Base-by-base conservation (phyloP, 2,113 vertebrate species). In the Ophiodon elongatus region DNA sequence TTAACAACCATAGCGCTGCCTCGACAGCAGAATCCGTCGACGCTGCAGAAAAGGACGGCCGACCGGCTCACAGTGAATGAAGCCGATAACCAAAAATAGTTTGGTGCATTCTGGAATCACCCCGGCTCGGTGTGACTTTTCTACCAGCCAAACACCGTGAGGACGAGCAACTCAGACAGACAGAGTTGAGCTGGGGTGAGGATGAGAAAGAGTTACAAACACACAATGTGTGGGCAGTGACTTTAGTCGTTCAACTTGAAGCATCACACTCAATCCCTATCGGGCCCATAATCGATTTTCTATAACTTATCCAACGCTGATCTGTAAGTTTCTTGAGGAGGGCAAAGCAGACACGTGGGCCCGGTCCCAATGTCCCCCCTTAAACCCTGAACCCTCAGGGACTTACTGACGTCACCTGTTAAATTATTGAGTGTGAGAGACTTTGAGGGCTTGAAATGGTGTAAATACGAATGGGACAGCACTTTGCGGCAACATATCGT, bases 31-130 rank as follows among this genome's bases (percentile, higher is more conserved):
- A 80, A 90, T 83, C 43, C 90, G 85, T 23, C 39, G 72, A 92
- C 33, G 64, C 84, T 39, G 88, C 93, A 91, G 76, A 70, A 88
- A 87, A 83, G 54, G 57, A 2, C 7, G 0, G 10, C 25, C 17
- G 2, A 78, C 29, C 56, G 23, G 83, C 69, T 79, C 41, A 52
- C 76, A 79, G 57, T 69, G 84, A 90, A 76, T n/a, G 85, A 73
- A 59, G 33, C 37, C 10, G 73, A 65, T 39, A n/a, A 82, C 72
- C 79, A 69, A 83, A 89, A 92, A 87, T 89, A 86, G 84, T 83
- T 84, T 88, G 88, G 89, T 85, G 82, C 85, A 91, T 88, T 91
- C 85, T 89, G 82, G 84, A 91, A 47, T 27, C 67, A 72, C 45
- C 60, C 8, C 27, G 45, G 37, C 45, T 41, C 74, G 64, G 37